phyloP scores from a whole-genome alignment of 2,888 invertebrate species.

The Cheilosia soror region DNA sequence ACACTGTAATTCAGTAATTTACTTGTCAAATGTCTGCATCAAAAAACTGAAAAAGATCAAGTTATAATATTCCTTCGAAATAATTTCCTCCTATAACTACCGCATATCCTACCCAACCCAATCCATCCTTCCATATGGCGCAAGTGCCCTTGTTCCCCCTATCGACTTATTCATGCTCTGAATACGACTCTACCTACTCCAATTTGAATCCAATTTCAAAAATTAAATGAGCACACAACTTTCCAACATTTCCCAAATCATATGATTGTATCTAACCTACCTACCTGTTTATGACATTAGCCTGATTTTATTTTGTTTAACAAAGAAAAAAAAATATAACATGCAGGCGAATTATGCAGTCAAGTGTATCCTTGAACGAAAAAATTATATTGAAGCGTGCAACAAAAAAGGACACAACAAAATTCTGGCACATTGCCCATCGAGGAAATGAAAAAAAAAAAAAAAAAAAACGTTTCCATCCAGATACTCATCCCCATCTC shows the following conservation, averaged over 20 bases:
- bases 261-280: neutral
- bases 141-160: too few species aligned
- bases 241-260: neutral
- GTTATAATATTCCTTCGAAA: too few species aligned
- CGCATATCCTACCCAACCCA: too few species aligned
- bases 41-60: too few species aligned
- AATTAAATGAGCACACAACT: neutral
- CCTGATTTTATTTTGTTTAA: conserved; percentile 1
- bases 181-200: neutral
- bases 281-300: conserved; percentile 21
- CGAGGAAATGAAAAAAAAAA: neutral
- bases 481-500: neutral
- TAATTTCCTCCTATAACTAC: too few species aligned
- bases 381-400: neutral
- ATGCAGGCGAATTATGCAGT: conserved; percentile 45
- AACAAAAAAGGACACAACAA: conserved; percentile 22
- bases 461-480: neutral
- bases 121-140: too few species aligned
- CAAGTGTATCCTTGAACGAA: conserved; percentile 31
- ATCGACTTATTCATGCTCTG: too few species aligned
- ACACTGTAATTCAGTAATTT: too few species aligned
- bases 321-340: conserved; percentile 5
- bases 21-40: too few species aligned
- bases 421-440: conserved; percentile 33
- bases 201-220: neutral